Evolutionary conservation across 1,140 invertebrate species (phyloP), one percentile per base, ranked within the genome.

Genomic region (Linepithema humile): DNA sequence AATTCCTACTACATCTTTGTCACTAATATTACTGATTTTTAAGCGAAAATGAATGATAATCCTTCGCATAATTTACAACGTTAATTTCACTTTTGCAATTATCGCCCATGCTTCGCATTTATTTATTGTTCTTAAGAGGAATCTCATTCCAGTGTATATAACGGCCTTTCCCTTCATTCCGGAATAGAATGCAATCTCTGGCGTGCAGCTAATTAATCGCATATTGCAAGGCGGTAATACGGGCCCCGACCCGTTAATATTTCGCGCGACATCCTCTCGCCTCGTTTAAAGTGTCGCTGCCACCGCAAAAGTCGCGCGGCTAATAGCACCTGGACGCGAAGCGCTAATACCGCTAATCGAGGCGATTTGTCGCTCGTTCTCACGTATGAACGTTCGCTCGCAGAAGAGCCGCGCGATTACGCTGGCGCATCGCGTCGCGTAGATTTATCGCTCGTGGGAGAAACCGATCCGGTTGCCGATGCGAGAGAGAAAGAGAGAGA

Each of bases 281-380:
- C 35, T 40, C 23, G 29, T 77, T 65, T 64, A 75, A 75, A 67
- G 45, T 53, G 35, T 53, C 62, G 72, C 10, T 26, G 35, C 23
- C 17, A 5, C 2, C 17, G 72, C 6, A 62, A 75, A 75, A 75
- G 20, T 72, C 35, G 20, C 17, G 15, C 26, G 12, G 15, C 26
- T 26, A 26, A 64, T 43, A 69, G 43, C 35, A 12, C 64, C 23
- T 55, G 48, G 17, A 38, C 48, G 43, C 69, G 40, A 60, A 26
- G 40, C 55, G 55, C n/a, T 82, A 82, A 82, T 82, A 69, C 57
- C 57, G 32, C 43, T 74, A 82, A 82, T 82, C 69, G 55, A 48
- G 35, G 32, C 55, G 78, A 74, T 74, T 82, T 82, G 69, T 82
- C 78, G 67, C 57, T 73, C 55, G 53, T 59, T 82, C 53, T 26